Evolutionary conservation across 2,113 vertebrate species (phyloP).

Genomic region (Hepsetus odoe): DNA sequence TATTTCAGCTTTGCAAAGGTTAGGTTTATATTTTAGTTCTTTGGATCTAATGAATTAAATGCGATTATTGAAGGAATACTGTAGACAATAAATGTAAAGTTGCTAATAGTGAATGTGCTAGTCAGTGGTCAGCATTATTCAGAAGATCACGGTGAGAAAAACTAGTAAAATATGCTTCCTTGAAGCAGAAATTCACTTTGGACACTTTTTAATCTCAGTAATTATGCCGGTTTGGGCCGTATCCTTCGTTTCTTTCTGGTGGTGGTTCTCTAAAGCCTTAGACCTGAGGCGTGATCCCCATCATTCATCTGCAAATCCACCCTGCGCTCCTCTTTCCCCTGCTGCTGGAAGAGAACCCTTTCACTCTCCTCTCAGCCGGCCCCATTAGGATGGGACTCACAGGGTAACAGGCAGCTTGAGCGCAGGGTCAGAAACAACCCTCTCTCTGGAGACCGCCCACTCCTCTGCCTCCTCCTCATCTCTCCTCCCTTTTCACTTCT

Average conservation of each 20-base stretch:
- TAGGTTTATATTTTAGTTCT: too few species aligned
- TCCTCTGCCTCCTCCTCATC: not conserved
- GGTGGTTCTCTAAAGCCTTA: not conserved
- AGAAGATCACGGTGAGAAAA: too few species aligned
- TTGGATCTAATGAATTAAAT: too few species aligned
- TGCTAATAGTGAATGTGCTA: too few species aligned
- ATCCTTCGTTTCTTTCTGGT: constrained; percentile 7
- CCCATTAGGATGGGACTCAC: constrained; percentile 94
- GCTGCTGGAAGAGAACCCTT: constrained; percentile 66
- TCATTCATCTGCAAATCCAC: constrained; percentile 47
- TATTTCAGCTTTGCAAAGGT: too few species aligned
- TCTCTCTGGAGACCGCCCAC: not conserved
- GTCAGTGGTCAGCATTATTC: too few species aligned
- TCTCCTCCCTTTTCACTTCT: constrained; percentile 76
- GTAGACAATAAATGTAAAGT: too few species aligned
- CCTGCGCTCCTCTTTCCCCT: constrained; percentile 49
- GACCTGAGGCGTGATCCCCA: not conserved
- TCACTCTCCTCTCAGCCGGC: constrained; percentile 80
- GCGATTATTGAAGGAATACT: too few species aligned
- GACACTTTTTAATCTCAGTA: not conserved
- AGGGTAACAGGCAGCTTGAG: constrained; percentile 97
- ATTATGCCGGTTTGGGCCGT: not conserved
- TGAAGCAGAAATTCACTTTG: not conserved
- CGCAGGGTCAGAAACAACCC: constrained; percentile 79
- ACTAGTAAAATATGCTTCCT: not conserved